Percentiles rank a stretch among this genome's conserved stretches.
phyloP scores from a whole-genome alignment of 2,888 invertebrate species.

The Orchesellides sinensis region DNA sequence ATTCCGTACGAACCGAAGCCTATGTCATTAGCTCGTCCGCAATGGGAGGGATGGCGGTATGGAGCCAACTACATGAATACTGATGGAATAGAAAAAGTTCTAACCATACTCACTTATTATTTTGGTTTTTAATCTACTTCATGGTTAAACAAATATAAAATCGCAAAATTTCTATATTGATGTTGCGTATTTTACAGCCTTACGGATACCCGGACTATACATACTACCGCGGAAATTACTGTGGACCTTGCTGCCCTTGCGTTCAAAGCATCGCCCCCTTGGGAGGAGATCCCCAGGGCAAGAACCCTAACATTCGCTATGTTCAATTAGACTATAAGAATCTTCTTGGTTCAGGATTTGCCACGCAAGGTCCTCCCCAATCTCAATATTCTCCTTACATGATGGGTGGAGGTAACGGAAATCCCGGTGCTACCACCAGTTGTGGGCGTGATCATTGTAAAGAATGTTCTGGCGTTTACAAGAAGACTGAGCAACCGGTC shows the following conservation, averaged over 20 bases:
- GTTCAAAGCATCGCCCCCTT: constrained; percentile 35
- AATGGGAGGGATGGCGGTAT: constrained; percentile 61
- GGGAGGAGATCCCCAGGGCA: constrained; percentile 46
- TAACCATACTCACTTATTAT: not conserved
- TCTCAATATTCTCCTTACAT: constrained; percentile 21
- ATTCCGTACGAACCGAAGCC: constrained; percentile 38
- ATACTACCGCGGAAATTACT: constrained; percentile 48
- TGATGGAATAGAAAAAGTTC: constrained; percentile 27
- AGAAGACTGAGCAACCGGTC: constrained; percentile 33
- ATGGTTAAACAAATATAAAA: not conserved
- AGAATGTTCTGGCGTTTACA: constrained; percentile 49
- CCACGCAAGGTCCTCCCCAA: constrained; percentile 21
- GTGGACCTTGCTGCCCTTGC: constrained; percentile 50
- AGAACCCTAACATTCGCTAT: constrained; percentile 59
- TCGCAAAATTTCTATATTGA: not conserved
- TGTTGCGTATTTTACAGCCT: too few species aligned
- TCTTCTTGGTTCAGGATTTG: constrained; percentile 46
- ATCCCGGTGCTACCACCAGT: constrained; percentile 27
- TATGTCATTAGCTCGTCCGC: constrained; percentile 17
- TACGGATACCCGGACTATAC: constrained; percentile 59
- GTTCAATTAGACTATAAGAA: constrained; percentile 47
- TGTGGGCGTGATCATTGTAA: constrained; percentile 45
- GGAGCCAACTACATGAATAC: constrained; percentile 44
- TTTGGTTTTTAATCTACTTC: not conserved
- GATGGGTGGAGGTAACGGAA: constrained; percentile 15